Evolutionary conservation across 2,888 invertebrate genomes (phyloP).

Genomic region (Parnassius orleans): DNA sequence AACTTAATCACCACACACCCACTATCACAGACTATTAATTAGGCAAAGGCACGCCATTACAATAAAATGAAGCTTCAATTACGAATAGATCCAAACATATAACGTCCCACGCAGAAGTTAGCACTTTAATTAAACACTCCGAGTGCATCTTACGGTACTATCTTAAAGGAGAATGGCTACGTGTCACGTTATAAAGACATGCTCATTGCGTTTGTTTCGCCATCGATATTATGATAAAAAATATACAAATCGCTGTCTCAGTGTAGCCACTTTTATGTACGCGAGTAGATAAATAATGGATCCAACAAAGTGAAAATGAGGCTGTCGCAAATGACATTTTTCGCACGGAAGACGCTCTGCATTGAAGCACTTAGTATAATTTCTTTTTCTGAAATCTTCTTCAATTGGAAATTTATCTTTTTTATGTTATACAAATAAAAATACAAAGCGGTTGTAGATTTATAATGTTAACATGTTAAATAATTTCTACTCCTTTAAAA

Average conservation of each 20-base stretch:
- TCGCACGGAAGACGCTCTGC: conserved; percentile 18
- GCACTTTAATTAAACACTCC: conserved; percentile 34
- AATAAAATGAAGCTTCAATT: conserved; percentile 25
- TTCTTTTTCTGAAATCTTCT: conserved; percentile 10
- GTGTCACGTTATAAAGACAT: conserved; percentile 44
- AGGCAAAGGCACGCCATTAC: conserved; percentile 19
- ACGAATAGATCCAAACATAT: conserved; percentile 12
- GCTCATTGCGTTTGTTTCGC: conserved; percentile 35
- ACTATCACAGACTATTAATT: conserved; percentile 23
- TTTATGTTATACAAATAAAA: too few relatives aligned
- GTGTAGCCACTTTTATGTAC: conserved; percentile 32
- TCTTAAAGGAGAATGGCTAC: conserved; percentile 45
- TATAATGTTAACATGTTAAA: too few relatives aligned
- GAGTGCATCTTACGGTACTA: conserved; percentile 39
- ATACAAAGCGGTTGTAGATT: too few relatives aligned
- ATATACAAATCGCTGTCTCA: conserved; percentile 40
- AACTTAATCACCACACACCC: conserved; percentile 8
- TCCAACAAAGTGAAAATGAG: conserved; percentile 32
- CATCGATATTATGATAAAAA: conserved; percentile 36
- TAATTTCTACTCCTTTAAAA: too few relatives aligned
- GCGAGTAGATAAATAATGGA: conserved; percentile 30
- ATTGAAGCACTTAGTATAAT: conserved; percentile 25
- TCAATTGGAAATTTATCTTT: conserved; percentile 1
- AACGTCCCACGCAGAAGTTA: conserved; percentile 28
- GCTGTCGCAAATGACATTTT: conserved; percentile 35